Base-by-base conservation (phyloP, 2,888 invertebrate genomes). In the Sphaerophoria rueppellii region DNA sequence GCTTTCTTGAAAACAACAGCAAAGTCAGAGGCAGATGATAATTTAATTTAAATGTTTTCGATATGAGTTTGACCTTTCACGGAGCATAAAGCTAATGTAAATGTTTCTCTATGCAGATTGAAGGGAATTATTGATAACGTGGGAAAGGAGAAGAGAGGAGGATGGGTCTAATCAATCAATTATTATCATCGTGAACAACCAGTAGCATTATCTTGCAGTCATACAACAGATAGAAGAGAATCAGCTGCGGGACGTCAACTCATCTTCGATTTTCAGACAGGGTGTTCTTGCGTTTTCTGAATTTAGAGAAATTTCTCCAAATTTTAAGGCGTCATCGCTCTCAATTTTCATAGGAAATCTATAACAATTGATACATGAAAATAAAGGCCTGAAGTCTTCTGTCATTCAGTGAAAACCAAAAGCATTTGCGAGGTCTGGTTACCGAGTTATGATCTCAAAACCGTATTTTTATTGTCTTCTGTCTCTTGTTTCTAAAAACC, bases 141-240 rank as follows among this genome's bases (percentile, higher is more conserved):
- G 24, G 24, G 24, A 24, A 24, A 24, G 24, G 1, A 2, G 24
- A 24, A 24, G 24, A 0, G 57, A 9, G 9, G 0, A 1, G 4
- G 24, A 4, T 9, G 16, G 24, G 24, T 48, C 57, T 74, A 70
- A 82, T 82, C 78, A 82, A 82, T 82, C 82, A 82, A 82, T 82
- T 78, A 82, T 69, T 73, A 14, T 63, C 69, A 69, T 43, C 7
- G 9, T 40, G 43, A 4, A 65, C 65, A 65, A 55, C 61, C 61
- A 77, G 71, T 65, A 65, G 74, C 67, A 52, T n/a, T 32, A 34
- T 43, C 43, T 34, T 48, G 50, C 43, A 43, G 52, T 67, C 6
- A 78, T 3, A 37, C 12, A 43, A 55, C 50, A 50, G n/a, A 40
- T 24, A 32, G 50, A 54, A 12, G 40, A 24, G n/a, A 40, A 67